Conservation (phyloP, 1,140 invertebrate genomes). For the Aphelenchoides besseyi region DNA sequence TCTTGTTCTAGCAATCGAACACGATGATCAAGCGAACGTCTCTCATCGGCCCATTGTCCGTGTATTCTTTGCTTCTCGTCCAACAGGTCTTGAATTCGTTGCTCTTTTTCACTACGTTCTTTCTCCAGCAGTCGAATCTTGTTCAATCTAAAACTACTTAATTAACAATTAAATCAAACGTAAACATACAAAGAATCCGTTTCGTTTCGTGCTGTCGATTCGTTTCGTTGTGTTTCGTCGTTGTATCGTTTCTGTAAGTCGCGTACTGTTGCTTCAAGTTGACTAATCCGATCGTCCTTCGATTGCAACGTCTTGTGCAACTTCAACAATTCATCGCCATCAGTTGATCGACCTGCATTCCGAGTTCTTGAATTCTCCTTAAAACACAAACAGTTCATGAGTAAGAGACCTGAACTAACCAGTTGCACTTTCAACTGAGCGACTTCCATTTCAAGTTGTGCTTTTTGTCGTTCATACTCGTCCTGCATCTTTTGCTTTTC, state of each 20-base stretch:
- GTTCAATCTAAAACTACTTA: neutral
- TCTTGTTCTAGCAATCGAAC: conserved; percentile 36
- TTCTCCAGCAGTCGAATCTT: conserved; percentile 32
- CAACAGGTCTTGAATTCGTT: conserved; percentile 34
- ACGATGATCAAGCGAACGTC: conserved; percentile 34
- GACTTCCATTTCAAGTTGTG: conserved; percentile 48
- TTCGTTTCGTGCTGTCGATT: conserved; percentile 10
- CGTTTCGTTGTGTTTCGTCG: conserved; percentile 26
- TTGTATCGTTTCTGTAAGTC: conserved; percentile 35
- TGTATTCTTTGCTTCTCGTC: conserved; percentile 42
- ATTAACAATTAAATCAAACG: conserved; percentile 16
- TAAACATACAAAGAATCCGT: conserved; percentile 16
- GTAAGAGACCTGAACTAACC: conserved; percentile 1
- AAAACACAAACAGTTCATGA: neutral
- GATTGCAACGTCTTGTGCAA: conserved; percentile 28
- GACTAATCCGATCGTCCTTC: conserved; percentile 40
- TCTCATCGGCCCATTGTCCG: conserved; percentile 39
- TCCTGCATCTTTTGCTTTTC: conserved; percentile 41
- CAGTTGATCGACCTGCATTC: neutral
- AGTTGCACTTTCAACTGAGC: conserved; percentile 40
- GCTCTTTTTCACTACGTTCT: conserved; percentile 40
- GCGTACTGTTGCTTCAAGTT: conserved; percentile 31
- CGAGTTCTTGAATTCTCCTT: too few species aligned
- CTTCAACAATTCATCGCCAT: conserved; percentile 35
- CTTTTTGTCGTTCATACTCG: conserved; percentile 40